These are phyloP conservation scores for Circaetus cinerascens DNA, from an alignment of 2,113 vertebrate species.

Conservation along the genomic window DNA sequence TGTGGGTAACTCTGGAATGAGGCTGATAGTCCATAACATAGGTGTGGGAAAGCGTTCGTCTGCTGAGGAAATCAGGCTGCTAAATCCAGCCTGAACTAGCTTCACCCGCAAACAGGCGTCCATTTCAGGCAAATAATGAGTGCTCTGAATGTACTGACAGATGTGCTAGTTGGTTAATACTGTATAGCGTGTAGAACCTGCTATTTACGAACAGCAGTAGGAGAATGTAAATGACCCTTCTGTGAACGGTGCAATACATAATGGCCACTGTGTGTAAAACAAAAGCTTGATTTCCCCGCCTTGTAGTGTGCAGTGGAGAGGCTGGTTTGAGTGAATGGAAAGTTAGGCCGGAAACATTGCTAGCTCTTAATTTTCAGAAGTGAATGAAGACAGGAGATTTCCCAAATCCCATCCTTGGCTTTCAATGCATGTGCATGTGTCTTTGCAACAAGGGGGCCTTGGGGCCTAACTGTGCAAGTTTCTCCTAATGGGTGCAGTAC, in stretches of 20 bases:
- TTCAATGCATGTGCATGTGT: not conserved
- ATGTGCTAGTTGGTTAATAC: not conserved
- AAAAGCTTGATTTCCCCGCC: not conserved
- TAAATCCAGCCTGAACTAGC: not conserved
- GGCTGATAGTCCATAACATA: accelerated
- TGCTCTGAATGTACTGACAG: not conserved
- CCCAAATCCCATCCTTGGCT: not conserved
- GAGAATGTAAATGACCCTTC: not conserved
- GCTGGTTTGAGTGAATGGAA: not conserved
- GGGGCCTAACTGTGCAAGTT: not conserved
- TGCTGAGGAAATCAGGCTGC: not conserved
- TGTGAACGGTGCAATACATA: not conserved
- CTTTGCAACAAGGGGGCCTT: not conserved
- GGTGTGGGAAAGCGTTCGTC: not conserved
- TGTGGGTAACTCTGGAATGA: not conserved
- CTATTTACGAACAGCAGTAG: not conserved
- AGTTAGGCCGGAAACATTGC: not conserved
- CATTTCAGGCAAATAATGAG: accelerated
- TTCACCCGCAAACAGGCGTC: not conserved
- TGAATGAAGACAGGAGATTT: not conserved
- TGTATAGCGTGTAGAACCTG: not conserved
- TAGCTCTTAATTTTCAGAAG: not conserved
- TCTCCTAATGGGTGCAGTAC: not conserved
- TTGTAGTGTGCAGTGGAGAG: not conserved
- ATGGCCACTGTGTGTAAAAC: not conserved